phyloP scores from a whole-genome alignment of 2,888 invertebrate species.

The Drosophila multiciliata region DNA sequence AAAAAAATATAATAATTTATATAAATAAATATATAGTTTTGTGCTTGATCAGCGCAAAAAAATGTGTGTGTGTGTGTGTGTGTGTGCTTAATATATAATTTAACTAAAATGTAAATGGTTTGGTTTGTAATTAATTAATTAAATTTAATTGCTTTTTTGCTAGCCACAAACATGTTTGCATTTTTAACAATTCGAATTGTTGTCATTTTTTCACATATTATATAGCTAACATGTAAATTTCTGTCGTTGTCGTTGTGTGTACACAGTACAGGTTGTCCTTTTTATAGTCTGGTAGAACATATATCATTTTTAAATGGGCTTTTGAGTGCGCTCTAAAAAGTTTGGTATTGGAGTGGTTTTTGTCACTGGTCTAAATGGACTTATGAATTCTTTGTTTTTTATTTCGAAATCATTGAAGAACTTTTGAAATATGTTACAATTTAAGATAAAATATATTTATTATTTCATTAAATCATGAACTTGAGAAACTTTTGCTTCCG shows the following conservation, averaged over 20 bases:
- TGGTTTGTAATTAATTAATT: constrained; percentile 54
- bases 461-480: constrained; percentile 9
- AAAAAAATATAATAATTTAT: constrained; percentile 2
- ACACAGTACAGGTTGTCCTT: constrained; percentile 16
- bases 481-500: constrained; percentile 27
- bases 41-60: constrained; percentile 30
- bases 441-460: background rate
- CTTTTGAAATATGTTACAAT: background rate
- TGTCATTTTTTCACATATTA: constrained; percentile 23
- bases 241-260: constrained; percentile 36
- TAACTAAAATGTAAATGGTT: constrained; percentile 25
- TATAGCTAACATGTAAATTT: constrained; percentile 48
- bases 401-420: background rate
- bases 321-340: background rate
- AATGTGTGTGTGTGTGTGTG: constrained; percentile 19
- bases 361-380: constrained; percentile 33
- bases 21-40: constrained; percentile 4
- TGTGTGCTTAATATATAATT: background rate
- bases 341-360: constrained; percentile 10
- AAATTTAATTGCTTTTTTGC: constrained; percentile 40
- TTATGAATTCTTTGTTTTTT: background rate
- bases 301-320: constrained; percentile 4
- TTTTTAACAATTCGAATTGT: constrained; percentile 39
- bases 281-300: constrained; percentile 13
- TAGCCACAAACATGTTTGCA: constrained; percentile 59